Base-by-base conservation (phyloP, 2,113 vertebrate genomes). In the Lophius piscatorius region DNA sequence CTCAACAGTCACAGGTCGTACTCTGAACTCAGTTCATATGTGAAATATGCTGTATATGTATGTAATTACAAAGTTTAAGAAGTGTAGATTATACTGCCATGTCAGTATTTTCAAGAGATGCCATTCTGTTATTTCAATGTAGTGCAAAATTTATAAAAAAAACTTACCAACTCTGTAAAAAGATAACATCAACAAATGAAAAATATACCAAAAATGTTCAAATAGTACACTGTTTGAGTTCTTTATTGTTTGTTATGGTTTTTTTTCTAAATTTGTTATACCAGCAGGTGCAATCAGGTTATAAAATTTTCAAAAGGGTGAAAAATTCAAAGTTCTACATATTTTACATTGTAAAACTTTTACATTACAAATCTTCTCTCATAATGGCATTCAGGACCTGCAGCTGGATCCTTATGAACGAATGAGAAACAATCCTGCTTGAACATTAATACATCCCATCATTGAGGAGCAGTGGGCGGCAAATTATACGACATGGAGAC, bases 1-100 rank as follows among this genome's bases (percentile, higher is more conserved):
- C 51, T 38, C 18, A 42, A 58, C 36, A 14, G n/a, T 22, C 40
- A 12, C 57, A 23, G 20, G 23, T 33, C 39, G 49, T 0, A 52
- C 24, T 55, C 48, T 33, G 31, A 63, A 67, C 57, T 73, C 42
- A 63, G 42, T 58, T 56, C 31, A 61, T 54, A 38, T 63, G 13
- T 61, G 41, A 80, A 64, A 47, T 74, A 72, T 62, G 51, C 61
- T 78, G 48, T 82, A 78, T 55, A 74, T 78, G 57, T 73, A 41
- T 60, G 62, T 78, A 74, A 68, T 73, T 75, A 7, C 76, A 67
- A 80, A 23, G 24, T 58, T 62, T 23, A 42, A 57, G 59, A 59
- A 42, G 38, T 47, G 16, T 74, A 73, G 58, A 69, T 73, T 66
- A 60, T 47, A 80, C 34, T 22, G 48, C 23, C 21, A 55, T 52